These are phyloP conservation scores for Crenichthys baileyi DNA, from an alignment of 2,797 vertebrate genomes.

Conservation along the genomic window DNA sequence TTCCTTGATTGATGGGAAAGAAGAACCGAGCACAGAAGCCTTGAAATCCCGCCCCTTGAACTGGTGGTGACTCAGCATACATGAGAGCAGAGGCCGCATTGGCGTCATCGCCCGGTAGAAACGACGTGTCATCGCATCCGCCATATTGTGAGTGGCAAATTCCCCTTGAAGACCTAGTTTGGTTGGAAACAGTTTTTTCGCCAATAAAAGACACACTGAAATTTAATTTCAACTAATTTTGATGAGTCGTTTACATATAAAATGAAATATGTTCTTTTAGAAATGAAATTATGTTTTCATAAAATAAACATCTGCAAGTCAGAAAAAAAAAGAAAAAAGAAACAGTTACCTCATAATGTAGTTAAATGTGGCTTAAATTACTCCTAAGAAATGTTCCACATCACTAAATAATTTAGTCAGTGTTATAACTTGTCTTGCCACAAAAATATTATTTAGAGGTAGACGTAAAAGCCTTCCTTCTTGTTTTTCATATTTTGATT, in stretches of 20 bases:
- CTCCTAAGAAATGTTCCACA: background rate
- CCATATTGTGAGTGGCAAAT: slow-evolving; percentile 4
- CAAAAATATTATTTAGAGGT: background rate
- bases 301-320: background rate
- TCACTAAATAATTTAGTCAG: background rate
- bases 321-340: background rate
- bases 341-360: background rate
- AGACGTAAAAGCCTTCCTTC: background rate
- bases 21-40: background rate
- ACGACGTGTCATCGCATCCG: background rate
- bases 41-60: slow-evolving; percentile 9
- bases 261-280: background rate
- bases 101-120: background rate
- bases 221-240: background rate
- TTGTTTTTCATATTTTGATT: background rate
- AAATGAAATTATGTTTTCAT: background rate
- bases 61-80: background rate
- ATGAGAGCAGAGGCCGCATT: background rate
- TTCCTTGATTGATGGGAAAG: background rate
- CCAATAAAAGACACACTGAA: background rate
- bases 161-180: background rate
- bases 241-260: background rate
- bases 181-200: background rate
- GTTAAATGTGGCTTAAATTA: background rate
- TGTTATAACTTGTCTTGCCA: background rate